Base-by-base conservation (phyloP, 1,140 invertebrate genomes). In the Lordiphosa mommai region DNA sequence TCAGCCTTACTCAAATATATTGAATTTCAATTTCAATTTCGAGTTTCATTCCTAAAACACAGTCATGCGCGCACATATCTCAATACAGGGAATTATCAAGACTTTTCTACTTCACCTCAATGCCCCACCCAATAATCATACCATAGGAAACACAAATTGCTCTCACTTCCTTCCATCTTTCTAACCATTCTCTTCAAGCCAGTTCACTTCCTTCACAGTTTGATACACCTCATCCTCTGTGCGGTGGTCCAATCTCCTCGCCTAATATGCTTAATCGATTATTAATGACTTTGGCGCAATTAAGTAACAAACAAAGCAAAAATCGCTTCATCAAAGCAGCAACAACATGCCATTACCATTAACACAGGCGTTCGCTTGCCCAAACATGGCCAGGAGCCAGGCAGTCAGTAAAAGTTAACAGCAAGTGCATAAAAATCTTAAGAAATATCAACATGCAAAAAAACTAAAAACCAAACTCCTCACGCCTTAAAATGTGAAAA, bases 401-500 rank as follows among this genome's bases (percentile, higher is more conserved):
- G 27, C 14, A 27, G 57, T 48, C 50, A 82, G 77, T 82, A 82
- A 82, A 82, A 82, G 77, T 84, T 84, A 50, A 38, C 37, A 36
- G 46, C 37, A 23, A 37, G 40, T 51, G 43, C 40, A 40, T 63
- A 72, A 46, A 50, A 55, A 59, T 61, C 43, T 55, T 50, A 41
- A 46, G 23, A 61, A 72, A 65, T 72, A 71, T 72, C 68, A 65
- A 66, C 71, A 71, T 66, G 61, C 72, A 77, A 56, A 71, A 44
- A 63, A 46, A 30, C n/a, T n/a, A 61, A 43, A 61, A 41, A 43
- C 36, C 47, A 40, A 70, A 27, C 23, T 27, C 23, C 63, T 53
- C 61, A 69, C 68, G 77, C 77, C 77, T 82, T 77, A 77, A 82
- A 82, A 84, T 82, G 77, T 84, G 79, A 77, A 82, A 82, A 84